These are phyloP conservation scores for Poicephalus gulielmi DNA, from an alignment of 2,113 vertebrate genomes.

Conservation along the genomic window DNA sequence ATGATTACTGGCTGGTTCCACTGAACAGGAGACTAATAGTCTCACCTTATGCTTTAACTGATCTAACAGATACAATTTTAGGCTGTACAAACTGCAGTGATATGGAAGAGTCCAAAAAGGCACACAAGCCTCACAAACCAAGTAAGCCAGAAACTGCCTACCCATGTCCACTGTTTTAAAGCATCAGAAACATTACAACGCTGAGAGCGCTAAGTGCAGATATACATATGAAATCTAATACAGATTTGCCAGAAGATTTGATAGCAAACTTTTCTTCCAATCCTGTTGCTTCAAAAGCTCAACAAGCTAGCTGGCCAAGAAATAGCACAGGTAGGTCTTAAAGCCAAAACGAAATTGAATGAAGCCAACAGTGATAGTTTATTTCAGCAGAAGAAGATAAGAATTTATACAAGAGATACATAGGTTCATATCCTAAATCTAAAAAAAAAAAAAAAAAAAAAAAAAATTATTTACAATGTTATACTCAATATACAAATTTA, in stretches of 20 bases:
- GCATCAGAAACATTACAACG: background rate
- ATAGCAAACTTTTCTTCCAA: background rate
- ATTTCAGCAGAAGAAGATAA: background rate
- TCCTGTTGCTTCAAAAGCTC: background rate
- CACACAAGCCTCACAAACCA: background rate
- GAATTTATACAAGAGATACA: background rate
- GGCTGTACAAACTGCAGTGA: background rate
- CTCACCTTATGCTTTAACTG: background rate
- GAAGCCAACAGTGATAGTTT: background rate
- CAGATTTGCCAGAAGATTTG: background rate
- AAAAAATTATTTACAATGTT: background rate
- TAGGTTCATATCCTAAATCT: background rate
- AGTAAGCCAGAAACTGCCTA: background rate
- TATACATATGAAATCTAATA: background rate
- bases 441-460: background rate
- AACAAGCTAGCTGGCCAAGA: background rate
- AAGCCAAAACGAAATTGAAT: background rate
- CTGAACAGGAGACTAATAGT: background rate
- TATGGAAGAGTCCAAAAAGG: background rate
- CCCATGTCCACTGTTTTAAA: background rate
- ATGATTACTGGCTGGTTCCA: background rate
- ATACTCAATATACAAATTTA: background rate
- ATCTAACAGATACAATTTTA: background rate
- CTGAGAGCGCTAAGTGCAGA: background rate
- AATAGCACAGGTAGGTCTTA: background rate